Conservation (phyloP, 2,113 vertebrate genomes). For the Microtus ochrogaster region DNA sequence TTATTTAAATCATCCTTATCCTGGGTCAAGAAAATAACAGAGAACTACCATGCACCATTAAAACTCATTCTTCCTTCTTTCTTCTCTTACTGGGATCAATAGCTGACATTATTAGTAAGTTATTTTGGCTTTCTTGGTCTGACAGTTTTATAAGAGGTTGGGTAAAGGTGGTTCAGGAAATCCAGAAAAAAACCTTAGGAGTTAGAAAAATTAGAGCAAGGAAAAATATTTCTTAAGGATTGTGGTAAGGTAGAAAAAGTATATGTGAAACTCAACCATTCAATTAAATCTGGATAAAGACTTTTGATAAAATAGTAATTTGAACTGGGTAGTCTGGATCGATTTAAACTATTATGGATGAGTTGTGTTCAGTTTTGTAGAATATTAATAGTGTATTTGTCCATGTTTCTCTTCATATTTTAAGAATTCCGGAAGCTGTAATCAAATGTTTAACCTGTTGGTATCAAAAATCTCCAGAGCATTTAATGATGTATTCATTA, state of each 20-base stretch:
- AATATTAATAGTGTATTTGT: constrained; percentile 31
- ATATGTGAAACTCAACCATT: not conserved
- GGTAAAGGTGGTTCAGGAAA: constrained; percentile 47
- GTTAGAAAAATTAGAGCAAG: not conserved
- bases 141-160: constrained; percentile 63
- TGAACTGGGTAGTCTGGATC: not conserved
- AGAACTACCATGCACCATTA: constrained; percentile 75
- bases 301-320: not conserved
- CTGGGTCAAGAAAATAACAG: constrained; percentile 72
- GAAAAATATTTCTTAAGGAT: not conserved
- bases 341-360: constrained; percentile 30
- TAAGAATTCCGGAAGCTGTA: not conserved
- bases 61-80: constrained; percentile 53
- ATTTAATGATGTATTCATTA: not conserved
- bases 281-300: not conserved
- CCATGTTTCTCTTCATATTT: constrained; percentile 52
- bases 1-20: constrained; percentile 75
- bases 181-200: constrained; percentile 40
- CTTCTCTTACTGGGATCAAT: constrained; percentile 71
- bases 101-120: constrained; percentile 69
- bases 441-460: not conserved
- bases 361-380: not conserved
- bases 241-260: not conserved
- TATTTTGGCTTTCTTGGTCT: constrained; percentile 73
- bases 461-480: not conserved